Base-by-base conservation (phyloP, 2,797 vertebrate genomes). In the Amphiprion clarkii region DNA sequence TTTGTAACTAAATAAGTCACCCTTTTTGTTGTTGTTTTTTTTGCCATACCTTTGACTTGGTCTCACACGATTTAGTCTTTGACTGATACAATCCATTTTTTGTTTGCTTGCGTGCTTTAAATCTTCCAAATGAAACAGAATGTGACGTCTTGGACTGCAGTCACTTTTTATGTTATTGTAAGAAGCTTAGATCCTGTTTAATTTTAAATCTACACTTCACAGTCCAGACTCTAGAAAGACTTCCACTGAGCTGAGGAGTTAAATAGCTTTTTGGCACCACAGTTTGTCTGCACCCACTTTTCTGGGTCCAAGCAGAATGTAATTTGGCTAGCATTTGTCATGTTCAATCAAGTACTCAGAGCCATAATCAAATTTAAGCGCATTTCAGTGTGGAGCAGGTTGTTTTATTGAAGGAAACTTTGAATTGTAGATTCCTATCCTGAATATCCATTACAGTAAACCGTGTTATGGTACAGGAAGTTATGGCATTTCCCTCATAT, bases 341-440 rank as follows among this genome's bases (percentile, higher is more conserved):
- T 40, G 71, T 78, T 75, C 64, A 81, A 69, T 84, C 52, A 61
- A 48, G 58, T 8, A 42, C 46, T 56, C 19, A 4, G 48, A 23
- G 59, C 66, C 36, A 46, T 69, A 59, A 78, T 54, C 33, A 36
- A 29, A 69, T 73, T 40, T 53, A 7, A 70, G 56, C 59, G 56
- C 31, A 52, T 56, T 25, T 52, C 21, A 52, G n/a, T 33, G 23
- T 33, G 29, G 59, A 60, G 62, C 3, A 11, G n/a, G 40, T 39
- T 62, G 13, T 68, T 74, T 73, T 44, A 58, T 51, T 52, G n/a
- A 55, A 46, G 64, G 13, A 60, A 68, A 81, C 27, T 58, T 67
- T 67, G 33, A 67, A 56, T 55, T 36, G 33, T 42, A 16, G 48
- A 73, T 54, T 42, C 23, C 51, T 44, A 64, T 65, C 54, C 29